Evolutionary conservation across 1,140 invertebrate genomes (phyloP).

Genomic region (Hyposmocoma kahamanoa): DNA sequence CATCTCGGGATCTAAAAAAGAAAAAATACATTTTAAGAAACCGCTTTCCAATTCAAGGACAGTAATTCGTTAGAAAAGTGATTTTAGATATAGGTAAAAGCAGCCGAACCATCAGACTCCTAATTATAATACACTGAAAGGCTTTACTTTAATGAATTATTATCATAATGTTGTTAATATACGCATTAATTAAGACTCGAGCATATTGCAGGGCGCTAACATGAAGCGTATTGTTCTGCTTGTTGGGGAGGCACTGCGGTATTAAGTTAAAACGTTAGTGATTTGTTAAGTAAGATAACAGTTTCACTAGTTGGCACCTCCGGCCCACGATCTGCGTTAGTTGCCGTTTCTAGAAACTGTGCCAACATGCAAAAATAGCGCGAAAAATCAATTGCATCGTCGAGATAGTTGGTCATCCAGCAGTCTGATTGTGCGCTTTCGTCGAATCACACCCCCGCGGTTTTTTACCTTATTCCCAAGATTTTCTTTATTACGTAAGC

Average conservation of each 20-base stretch:
- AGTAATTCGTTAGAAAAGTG: too few relatives aligned
- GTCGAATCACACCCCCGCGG: conserved; percentile 12
- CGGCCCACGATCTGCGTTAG: background rate
- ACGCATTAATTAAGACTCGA: too few relatives aligned
- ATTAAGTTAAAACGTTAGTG: conserved; percentile 1
- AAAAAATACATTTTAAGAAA: too few relatives aligned
- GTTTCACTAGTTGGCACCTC: background rate
- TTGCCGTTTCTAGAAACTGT: conserved; percentile 22
- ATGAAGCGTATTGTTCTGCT: background rate
- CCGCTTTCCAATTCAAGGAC: too few relatives aligned
- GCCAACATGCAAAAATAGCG: conserved; percentile 55
- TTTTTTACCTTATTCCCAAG: background rate
- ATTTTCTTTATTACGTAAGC: too few relatives aligned
- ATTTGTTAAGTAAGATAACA: background rate
- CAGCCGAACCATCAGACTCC: too few relatives aligned
- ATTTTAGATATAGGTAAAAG: too few relatives aligned
- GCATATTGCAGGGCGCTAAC: too few relatives aligned
- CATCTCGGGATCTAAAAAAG: too few relatives aligned
- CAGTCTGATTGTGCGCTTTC: conserved; percentile 43
- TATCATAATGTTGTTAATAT: too few relatives aligned
- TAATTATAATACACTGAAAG: too few relatives aligned
- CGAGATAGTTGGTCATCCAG: conserved; percentile 33
- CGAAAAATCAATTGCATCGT: conserved; percentile 54
- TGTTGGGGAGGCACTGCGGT: background rate
- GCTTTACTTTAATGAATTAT: too few relatives aligned